These are phyloP conservation scores for Eleginops maclovinus DNA, from an alignment of 2,113 vertebrate species.

Conservation along the genomic window DNA sequence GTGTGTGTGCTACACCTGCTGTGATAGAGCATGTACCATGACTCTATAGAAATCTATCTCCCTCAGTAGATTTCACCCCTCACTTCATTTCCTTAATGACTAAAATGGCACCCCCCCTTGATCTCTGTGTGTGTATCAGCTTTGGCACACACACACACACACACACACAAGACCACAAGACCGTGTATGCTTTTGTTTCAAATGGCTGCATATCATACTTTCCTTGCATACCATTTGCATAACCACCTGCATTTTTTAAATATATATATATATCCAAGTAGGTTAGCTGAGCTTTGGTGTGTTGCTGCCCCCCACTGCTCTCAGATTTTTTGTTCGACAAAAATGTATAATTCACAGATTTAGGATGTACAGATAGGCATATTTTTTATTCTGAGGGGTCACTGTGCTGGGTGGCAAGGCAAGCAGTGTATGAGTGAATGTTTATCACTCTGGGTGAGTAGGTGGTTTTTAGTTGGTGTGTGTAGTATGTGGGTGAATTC, in stretches of 20 bases:
- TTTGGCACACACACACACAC: slow-evolving; percentile 18
- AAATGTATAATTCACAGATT: neutral
- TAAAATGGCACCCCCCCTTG: slow-evolving; percentile 59
- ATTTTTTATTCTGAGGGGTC: neutral
- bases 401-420: neutral
- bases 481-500: too few relatives aligned
- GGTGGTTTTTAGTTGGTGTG: too few relatives aligned
- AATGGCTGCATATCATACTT: too few relatives aligned
- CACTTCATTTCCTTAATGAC: slow-evolving; percentile 79
- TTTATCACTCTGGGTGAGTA: too few relatives aligned
- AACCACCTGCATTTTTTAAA: slow-evolving; percentile 4
- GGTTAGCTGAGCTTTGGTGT: neutral
- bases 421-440: too few relatives aligned
- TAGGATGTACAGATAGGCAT: neutral
- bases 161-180: neutral
- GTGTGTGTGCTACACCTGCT: slow-evolving; percentile 32
- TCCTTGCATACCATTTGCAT: slow-evolving; percentile 14
- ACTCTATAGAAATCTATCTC: slow-evolving; percentile 72
- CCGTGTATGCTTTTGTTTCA: slow-evolving; percentile 14
- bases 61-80: slow-evolving; percentile 77
- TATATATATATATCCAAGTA: neutral
- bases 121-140: slow-evolving; percentile 49
- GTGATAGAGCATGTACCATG: slow-evolving; percentile 78
- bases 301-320: slow-evolving; percentile 15
- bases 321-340: neutral